Base-by-base conservation (phyloP, 2,797 vertebrate genomes). In the Melanotaenia maccullochi region DNA sequence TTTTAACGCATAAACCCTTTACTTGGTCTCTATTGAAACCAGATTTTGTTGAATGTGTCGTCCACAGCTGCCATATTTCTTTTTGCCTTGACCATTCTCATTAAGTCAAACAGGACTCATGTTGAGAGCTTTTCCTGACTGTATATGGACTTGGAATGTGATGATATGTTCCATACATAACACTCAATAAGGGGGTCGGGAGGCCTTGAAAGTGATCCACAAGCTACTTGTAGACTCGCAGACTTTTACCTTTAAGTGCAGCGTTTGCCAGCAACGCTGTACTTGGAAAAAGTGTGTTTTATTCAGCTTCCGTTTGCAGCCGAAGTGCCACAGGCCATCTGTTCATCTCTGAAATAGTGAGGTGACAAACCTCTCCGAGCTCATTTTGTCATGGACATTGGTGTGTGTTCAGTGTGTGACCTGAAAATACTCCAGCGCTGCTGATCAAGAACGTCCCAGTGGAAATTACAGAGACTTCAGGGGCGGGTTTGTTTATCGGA, bases 141-240 rank as follows among this genome's bases (percentile, higher is more conserved):
- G 25, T 88, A 86, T 75, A 86, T 84, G 86, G 87, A 70, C 81
- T 70, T 90, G 89, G 87, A 89, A 87, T 90, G 83, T 73, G 63
- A 70, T 65, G 71, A 78, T 89, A 84, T 85, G 60, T 78, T 73
- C 61, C 68, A 68, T 69, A 76, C 79, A 55, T 76, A 16, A 61
- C 55, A 61, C 65, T 84, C 67, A 60, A 65, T 22, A 14, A 12
- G 32, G 40, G 58, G 60, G 60, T 14, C 5, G 30, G 35, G 25
- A 30, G 42, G 35, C 57, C 57, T 71, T 76, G 49, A 85, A 68
- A 51, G 60, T 81, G 61, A 75, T 82, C 71, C 76, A 68, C 60
- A 65, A 61, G 32, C 61, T 20, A 42, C 49, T 66, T 40, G 40
- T 22, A 40, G 57, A 30, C 73, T 73, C 25, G 11, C n/a, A 13